phyloP scores from a whole-genome alignment of 2,888 invertebrate genomes.

The Odontothrips loti region DNA sequence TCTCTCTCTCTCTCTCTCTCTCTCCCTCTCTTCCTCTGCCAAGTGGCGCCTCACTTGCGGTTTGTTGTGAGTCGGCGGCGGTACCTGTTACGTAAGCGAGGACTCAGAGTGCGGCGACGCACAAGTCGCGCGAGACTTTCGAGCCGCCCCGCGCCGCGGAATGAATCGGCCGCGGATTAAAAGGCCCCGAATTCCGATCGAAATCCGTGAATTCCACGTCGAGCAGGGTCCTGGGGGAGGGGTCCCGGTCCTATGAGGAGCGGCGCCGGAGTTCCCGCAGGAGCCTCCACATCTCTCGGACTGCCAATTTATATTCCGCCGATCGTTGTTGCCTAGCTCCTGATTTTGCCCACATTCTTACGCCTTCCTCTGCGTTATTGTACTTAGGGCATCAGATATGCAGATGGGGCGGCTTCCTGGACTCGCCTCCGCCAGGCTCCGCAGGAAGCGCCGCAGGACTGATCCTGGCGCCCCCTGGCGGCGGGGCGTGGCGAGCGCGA shows the following conservation, averaged over 20 bases:
- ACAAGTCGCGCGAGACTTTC: too few species aligned
- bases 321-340: not conserved
- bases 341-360: conserved; percentile 14
- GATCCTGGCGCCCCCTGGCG: not conserved
- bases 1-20: not conserved
- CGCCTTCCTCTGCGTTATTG: not conserved
- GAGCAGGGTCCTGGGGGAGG: too few species aligned
- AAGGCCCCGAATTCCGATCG: not conserved
- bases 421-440: not conserved
- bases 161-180: too few species aligned
- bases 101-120: too few species aligned
- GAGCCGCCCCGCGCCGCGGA: too few species aligned
- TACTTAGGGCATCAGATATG: conserved; percentile 14
- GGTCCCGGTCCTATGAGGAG: not conserved
- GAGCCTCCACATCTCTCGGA: not conserved
- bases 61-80: too few species aligned
- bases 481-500: too few species aligned
- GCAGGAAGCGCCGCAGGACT: too few species aligned
- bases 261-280: not conserved
- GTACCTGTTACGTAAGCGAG: too few species aligned
- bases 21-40: not conserved
- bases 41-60: too few species aligned
- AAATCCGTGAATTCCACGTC: not conserved
- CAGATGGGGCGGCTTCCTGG: not conserved
- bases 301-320: not conserved